A percentile compares a stretch with the other conserved stretches of the same genome.
Conservation (phyloP, 2,888 invertebrate genomes). For the Coecobrya sp. region DNA sequence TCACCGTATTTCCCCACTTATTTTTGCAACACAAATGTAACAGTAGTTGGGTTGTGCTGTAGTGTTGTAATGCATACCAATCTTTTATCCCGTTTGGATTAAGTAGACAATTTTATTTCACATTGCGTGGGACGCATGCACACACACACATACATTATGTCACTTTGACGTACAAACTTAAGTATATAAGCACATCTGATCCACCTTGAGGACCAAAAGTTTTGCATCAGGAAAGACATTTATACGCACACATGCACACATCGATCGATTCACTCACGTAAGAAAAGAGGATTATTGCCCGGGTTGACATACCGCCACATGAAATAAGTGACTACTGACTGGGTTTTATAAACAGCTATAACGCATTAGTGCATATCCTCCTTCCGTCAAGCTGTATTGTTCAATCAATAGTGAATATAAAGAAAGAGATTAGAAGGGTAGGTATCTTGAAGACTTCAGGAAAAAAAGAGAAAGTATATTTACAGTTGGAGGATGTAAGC, state of each 20-base stretch:
- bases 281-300: background rate
- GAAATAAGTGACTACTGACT: background rate
- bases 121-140: constrained; percentile 8
- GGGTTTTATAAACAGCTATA: background rate
- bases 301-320: constrained; percentile 7
- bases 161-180: background rate
- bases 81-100: constrained; percentile 11
- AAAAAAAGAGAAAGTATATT: background rate
- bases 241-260: background rate
- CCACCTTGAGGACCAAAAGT: background rate
- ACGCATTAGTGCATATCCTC: no score
- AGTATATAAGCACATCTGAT: constrained; percentile 26
- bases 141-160: background rate
- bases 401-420: background rate
- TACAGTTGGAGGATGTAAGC: background rate
- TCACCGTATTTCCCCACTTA: background rate
- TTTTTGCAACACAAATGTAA: background rate
- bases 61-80: background rate
- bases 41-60: background rate
- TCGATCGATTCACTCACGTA: background rate
- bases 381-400: no score
- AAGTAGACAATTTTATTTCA: constrained; percentile 6
- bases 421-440: constrained; percentile 3
- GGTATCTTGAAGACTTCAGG: background rate
- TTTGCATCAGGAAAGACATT: constrained; percentile 17